Evolutionary conservation across 2,797 vertebrate species (phyloP).

Genomic region (Dermochelys coriacea): DNA sequence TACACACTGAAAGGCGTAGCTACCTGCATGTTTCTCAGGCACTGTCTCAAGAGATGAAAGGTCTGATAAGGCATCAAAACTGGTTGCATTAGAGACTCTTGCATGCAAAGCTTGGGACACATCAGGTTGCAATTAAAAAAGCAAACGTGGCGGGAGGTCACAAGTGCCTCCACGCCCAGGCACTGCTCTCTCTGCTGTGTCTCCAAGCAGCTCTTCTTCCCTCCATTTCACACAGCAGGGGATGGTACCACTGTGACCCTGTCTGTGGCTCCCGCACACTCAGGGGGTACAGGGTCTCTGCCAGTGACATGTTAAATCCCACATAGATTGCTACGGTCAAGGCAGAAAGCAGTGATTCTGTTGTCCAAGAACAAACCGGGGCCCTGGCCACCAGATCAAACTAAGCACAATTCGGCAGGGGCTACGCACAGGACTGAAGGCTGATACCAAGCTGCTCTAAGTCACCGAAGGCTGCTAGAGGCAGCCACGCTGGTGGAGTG

Average conservation of each 20-base stretch:
- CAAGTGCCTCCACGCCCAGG: neutral
- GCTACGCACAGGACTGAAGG: neutral
- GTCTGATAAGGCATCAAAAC: neutral
- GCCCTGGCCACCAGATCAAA: neutral
- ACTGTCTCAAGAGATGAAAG: neutral
- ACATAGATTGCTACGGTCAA: too few relatives aligned
- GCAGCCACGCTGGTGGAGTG: too few relatives aligned
- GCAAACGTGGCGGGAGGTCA: neutral
- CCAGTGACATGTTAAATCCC: neutral
- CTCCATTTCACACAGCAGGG: neutral
- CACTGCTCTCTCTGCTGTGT: neutral
- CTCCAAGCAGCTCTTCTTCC: neutral
- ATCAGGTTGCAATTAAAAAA: neutral
- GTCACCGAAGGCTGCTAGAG: neutral
- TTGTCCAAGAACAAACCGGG: neutral
- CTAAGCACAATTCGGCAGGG: neutral
- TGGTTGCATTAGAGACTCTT: neutral
- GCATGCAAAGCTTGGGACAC: neutral
- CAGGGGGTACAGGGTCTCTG: neutral
- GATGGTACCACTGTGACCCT: neutral
- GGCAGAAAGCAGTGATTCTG: too few relatives aligned
- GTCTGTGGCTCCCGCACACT: neutral
- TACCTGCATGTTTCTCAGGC: neutral
- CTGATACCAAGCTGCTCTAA: neutral
- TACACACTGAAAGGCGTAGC: fast-evolving